A percentile compares a stretch with the other conserved stretches of the same genome.
phyloP scores from a whole-genome alignment of 2,113 vertebrate genomes.

The Esox niger region DNA sequence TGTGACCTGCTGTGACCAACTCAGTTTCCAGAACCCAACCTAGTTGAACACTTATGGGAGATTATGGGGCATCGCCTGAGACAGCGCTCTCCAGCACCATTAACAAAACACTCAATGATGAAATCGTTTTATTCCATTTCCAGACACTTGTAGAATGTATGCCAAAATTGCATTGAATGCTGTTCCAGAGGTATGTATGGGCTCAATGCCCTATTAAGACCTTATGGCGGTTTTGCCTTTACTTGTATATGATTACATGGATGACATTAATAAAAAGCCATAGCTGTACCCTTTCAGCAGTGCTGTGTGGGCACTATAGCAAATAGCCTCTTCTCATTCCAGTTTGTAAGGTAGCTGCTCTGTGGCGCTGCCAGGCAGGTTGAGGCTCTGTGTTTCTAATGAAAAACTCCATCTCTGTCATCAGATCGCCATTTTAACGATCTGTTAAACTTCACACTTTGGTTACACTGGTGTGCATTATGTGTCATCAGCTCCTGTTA shows the following conservation, averaged over 20 bases:
- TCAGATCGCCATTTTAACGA: conserved; percentile 53
- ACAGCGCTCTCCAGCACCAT: too few species aligned
- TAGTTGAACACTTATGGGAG: too few species aligned
- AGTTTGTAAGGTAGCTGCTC: conserved; percentile 28
- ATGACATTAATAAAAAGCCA: conserved; percentile 34
- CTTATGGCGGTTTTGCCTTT: too few species aligned
- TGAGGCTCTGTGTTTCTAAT: conserved; percentile 49
- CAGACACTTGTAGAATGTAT: too few species aligned
- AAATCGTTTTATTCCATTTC: too few species aligned
- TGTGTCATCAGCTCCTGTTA: conserved; percentile 41
- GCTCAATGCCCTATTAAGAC: too few species aligned
- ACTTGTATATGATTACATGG: conserved; percentile 31
- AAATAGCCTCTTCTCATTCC: conserved; percentile 33
- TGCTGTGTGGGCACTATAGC: conserved; percentile 30
- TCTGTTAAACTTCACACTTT: conserved; percentile 59
- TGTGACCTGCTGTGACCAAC: too few species aligned
- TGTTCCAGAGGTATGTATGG: too few species aligned
- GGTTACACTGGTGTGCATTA: conserved; percentile 47
- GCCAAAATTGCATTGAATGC: too few species aligned
- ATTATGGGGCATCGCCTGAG: too few species aligned
- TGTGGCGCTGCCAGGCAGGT: conserved; percentile 30
- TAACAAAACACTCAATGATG: too few species aligned
- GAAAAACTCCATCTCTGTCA: conserved; percentile 67
- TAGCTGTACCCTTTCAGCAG: conserved; percentile 43
- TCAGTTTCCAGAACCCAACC: too few species aligned